Base-by-base conservation (phyloP, 1,140 invertebrate genomes). In the Papilio machaon region DNA sequence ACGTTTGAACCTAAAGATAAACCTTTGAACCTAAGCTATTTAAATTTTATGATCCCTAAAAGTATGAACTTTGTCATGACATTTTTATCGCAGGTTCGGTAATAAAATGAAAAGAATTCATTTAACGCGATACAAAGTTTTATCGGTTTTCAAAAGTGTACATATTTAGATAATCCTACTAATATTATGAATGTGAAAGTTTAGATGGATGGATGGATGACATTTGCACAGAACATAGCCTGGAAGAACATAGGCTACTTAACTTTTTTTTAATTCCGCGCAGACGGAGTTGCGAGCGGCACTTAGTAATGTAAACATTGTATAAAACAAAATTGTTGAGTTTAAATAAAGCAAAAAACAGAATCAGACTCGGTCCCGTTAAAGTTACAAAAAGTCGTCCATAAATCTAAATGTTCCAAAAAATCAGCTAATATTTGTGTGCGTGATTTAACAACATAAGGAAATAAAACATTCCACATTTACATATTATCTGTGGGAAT, bases 401-500 rank as follows among this genome's bases (percentile, higher is more conserved):
- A 77, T 54, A 77, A 77, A 77, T 77, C 49, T 77, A 47, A 58
- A 54, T 58, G 75, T 2, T 58, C 75, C 75, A 54, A 60, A 77
- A 77, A 77, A 58, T 77, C 52, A 23, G 19, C 75, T 77, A 77
- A 77, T 77, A 77, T 77, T 77, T 77, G 23, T 58, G 49, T 60
- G 75, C 75, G 75, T 77, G 75, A 77, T 77, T 77, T 77, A 77
- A 54, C 75, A 77, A 60, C 75, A 77, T 77, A 77, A 77, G 75
- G 75, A 77, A 60, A 77, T 77, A 77, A 76, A 77, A 77, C 70
- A 74, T 79, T 79, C 60, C 46, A 17, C 73, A 81, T 83, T 83
- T 81, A 64, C 79, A 83, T 83, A 83, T 80, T 77, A 82, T 74
- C 77, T 76, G 64, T n/a, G 74, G 19, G 64, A 81, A 81, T 81